Evolutionary conservation across 2,888 invertebrate species (phyloP).

Genomic region (Noctua fimbriata): DNA sequence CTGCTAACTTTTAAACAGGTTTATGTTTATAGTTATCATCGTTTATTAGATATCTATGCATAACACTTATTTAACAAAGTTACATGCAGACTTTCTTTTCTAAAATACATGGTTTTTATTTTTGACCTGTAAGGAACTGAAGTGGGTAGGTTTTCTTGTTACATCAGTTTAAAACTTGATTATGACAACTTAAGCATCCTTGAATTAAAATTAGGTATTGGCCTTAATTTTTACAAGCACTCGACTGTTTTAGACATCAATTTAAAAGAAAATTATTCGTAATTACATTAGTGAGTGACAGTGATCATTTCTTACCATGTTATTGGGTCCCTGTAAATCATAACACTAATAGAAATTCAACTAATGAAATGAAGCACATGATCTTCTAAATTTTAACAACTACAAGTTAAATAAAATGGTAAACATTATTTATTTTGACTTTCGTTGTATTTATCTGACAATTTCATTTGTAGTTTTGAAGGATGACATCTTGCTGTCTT

Average conservation of each 20-base stretch:
- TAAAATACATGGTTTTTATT: background rate
- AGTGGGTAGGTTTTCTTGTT: background rate
- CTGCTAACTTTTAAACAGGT: background rate
- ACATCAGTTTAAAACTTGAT: conserved; percentile 5
- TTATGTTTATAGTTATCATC: background rate
- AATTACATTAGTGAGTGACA: conserved; percentile 28
- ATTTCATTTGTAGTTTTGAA: conserved; percentile 20
- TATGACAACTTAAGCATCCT: background rate
- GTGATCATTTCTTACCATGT: conserved; percentile 42
- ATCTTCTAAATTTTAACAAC: background rate
- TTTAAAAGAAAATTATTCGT: background rate
- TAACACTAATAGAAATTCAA: conserved; percentile 11
- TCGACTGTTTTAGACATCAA: background rate
- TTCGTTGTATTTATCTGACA: conserved; percentile 39
- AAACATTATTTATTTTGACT: conserved; percentile 52
- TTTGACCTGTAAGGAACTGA: background rate
- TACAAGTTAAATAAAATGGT: conserved; percentile 1
- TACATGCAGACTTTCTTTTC: background rate
- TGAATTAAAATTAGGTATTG: background rate
- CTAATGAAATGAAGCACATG: conserved; percentile 14
- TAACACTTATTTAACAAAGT: background rate
- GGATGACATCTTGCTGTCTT: conserved; percentile 15
- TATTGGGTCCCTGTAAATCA: conserved; percentile 17
- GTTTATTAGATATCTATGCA: background rate
- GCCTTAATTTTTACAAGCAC: background rate